Evolutionary conservation across 2,797 vertebrate genomes (phyloP).

Genomic region (Danionella dracula): DNA sequence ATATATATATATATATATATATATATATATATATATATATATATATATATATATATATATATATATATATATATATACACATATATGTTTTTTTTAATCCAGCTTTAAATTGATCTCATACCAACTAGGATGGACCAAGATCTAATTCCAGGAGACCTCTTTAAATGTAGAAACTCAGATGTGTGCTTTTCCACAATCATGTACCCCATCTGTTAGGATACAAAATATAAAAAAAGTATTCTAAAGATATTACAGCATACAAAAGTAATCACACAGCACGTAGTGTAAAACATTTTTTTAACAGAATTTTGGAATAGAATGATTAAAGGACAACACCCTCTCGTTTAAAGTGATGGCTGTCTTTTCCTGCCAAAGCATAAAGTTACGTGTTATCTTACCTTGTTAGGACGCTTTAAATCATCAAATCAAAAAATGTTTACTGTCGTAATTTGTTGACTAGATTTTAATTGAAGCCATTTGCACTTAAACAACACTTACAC

Average conservation of each 20-base stretch:
- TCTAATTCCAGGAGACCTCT: conserved; percentile 86
- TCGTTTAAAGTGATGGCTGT: neutral
- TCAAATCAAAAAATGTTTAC: neutral
- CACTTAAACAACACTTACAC: neutral
- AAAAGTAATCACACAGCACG: no score
- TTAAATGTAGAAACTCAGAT: conserved; percentile 75
- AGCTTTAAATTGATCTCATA: conserved; percentile 46
- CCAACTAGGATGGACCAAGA: conserved; percentile 93
- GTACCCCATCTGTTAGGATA: conserved; percentile 74
- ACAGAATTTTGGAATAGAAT: no score
- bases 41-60: no score
- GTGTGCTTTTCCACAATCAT: conserved; percentile 82
- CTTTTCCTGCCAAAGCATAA: neutral
- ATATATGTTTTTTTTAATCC: no score
- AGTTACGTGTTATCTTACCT: neutral
- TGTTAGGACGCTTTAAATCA: neutral
- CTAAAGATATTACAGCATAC: no score
- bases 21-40: no score
- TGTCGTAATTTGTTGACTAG: neutral
- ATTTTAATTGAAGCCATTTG: neutral
- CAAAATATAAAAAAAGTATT: no score
- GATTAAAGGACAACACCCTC: conserved; percentile 18
- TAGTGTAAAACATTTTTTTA: no score
- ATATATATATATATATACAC: no score
- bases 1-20: no score